These are phyloP conservation scores for Pegoplata infirma DNA, from an alignment of 2,888 invertebrate genomes.

Conservation along the genomic window DNA sequence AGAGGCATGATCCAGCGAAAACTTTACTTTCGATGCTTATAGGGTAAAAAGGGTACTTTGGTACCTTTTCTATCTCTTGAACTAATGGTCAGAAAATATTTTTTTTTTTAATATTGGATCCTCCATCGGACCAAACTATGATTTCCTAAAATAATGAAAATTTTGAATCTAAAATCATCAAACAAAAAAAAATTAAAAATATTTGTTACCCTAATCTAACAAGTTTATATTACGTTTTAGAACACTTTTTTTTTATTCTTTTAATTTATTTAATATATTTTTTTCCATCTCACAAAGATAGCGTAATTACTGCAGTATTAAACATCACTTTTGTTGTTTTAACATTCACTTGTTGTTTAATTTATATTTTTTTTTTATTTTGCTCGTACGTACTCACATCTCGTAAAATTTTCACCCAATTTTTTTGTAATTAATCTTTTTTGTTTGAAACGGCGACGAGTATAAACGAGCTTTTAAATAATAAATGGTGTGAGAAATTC, in stretches of 20 bases:
- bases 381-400: not conserved
- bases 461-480: not conserved
- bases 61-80: too few relatives aligned
- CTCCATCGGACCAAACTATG: too few relatives aligned
- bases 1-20: too few relatives aligned
- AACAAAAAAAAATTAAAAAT: too few relatives aligned
- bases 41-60: too few relatives aligned
- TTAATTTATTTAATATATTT: too few relatives aligned
- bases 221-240: constrained; percentile 26
- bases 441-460: not conserved
- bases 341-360: constrained; percentile 17
- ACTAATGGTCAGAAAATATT: too few relatives aligned
- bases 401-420: constrained; percentile 9
- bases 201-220: not conserved
- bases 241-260: constrained; percentile 9
- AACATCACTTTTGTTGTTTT: constrained; percentile 32
- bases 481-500: not conserved
- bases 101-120: too few relatives aligned
- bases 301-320: constrained; percentile 52
- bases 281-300: constrained; percentile 33
- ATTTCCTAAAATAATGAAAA: too few relatives aligned
- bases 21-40: too few relatives aligned
- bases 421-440: constrained; percentile 6
- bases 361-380: too few relatives aligned
- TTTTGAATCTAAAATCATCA: too few relatives aligned